These are phyloP conservation scores for Pyxicephalus adspersus DNA, from an alignment of 2,113 vertebrate species.

Conservation along the genomic window DNA sequence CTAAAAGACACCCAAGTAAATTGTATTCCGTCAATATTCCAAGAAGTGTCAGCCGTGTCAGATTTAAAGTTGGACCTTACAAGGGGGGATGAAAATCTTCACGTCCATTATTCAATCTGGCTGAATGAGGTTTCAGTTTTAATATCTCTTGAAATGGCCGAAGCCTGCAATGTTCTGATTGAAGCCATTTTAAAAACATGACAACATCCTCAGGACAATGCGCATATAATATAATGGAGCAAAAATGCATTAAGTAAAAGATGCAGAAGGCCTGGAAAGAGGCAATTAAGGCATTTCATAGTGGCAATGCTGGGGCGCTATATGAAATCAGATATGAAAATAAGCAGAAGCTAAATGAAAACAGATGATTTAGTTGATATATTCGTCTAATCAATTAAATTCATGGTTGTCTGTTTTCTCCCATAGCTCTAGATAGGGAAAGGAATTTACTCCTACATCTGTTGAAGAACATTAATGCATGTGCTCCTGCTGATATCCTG, in stretches of 20 bases:
- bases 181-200: constrained; percentile 68
- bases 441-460: constrained; percentile 36
- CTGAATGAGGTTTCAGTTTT: constrained; percentile 63
- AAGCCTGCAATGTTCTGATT: constrained; percentile 64
- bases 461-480: constrained; percentile 26
- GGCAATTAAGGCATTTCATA: constrained; percentile 65
- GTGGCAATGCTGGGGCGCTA: constrained; percentile 59
- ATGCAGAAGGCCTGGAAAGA: constrained; percentile 54
- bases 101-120: constrained; percentile 62
- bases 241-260: constrained; percentile 62
- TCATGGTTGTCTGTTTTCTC: constrained; percentile 40
- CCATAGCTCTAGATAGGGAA: constrained; percentile 17
- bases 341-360: constrained; percentile 62
- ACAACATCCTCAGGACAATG: constrained; percentile 64
- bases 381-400: constrained; percentile 53
- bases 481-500: constrained; percentile 47
- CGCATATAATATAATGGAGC: constrained; percentile 65
- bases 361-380: constrained; percentile 61
- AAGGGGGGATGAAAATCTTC: constrained; percentile 46
- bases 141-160: constrained; percentile 61
- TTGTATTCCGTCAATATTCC: constrained; percentile 64
- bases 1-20: constrained; percentile 65
- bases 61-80: constrained; percentile 59
- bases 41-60: constrained; percentile 59
- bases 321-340: constrained; percentile 53